Evolutionary conservation across 2,797 vertebrate species (phyloP).

Genomic region (Parotocinclus haroldoi): DNA sequence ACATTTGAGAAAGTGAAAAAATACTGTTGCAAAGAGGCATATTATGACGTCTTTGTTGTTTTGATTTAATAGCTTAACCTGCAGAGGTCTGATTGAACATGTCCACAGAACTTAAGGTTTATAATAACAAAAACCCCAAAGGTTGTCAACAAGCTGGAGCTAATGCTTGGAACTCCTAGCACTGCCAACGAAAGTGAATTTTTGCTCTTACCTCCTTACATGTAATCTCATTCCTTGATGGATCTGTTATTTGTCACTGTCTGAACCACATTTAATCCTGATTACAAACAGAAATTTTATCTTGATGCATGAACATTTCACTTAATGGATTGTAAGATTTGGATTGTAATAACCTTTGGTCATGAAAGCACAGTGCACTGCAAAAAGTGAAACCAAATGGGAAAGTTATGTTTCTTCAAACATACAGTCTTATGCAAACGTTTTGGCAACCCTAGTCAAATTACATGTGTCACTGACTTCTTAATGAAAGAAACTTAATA

Average conservation of each 20-base stretch:
- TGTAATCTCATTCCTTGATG: conserved; percentile 23
- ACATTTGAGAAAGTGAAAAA: neutral
- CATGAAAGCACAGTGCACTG: conserved; percentile 3
- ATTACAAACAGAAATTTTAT: neutral
- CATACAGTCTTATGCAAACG: too few species aligned
- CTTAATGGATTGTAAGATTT: conserved; percentile 19
- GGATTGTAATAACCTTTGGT: conserved; percentile 17
- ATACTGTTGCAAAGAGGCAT: neutral
- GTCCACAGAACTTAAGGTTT: conserved; percentile 4
- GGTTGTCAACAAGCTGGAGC: conserved; percentile 7
- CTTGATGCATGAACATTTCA: conserved; percentile 31
- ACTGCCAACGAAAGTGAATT: neutral
- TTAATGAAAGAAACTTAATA: too few species aligned
- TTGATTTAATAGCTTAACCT: conserved; percentile 24
- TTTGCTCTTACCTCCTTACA: conserved; percentile 4
- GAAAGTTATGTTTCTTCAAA: too few species aligned
- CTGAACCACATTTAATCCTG: too few species aligned
- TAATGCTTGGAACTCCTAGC: conserved; percentile 13
- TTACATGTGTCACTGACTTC: too few species aligned
- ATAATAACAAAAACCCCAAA: conserved; percentile 15
- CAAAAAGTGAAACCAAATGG: too few species aligned
- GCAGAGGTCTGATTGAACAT: conserved; percentile 17
- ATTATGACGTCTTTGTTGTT: conserved; percentile 11
- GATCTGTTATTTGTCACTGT: conserved; percentile 33
- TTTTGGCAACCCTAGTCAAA: too few species aligned